Conservation (phyloP, 2,888 invertebrate genomes). For the Eumerus sabulonum region DNA sequence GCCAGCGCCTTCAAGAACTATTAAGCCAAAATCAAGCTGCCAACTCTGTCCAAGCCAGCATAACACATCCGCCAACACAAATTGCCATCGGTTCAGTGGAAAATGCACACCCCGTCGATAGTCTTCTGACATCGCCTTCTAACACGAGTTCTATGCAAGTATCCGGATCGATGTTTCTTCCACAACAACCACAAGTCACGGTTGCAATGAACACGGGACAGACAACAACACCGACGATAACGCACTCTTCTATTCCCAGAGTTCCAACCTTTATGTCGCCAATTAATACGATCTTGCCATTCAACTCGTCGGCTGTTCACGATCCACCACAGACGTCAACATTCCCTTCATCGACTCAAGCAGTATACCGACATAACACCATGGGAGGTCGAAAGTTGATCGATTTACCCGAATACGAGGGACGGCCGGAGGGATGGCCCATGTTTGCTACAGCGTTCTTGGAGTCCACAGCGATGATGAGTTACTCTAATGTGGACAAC, state of each 20-base stretch:
- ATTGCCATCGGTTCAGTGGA: background rate
- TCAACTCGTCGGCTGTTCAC: background rate
- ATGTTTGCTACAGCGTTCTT: too few relatives aligned
- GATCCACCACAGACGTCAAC: background rate
- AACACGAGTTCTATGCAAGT: too few relatives aligned
- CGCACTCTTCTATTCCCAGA: background rate
- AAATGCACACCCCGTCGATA: too few relatives aligned
- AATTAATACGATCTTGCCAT: constrained; percentile 4
- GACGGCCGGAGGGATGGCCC: too few relatives aligned
- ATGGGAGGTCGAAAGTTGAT: background rate
- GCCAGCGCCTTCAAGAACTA: background rate
- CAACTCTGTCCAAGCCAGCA: too few relatives aligned
- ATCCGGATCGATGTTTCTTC: constrained; percentile 1
- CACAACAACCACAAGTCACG: constrained; percentile 17
- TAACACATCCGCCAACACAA: background rate
- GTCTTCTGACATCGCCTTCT: too few relatives aligned
- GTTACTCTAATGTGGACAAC: too few relatives aligned
- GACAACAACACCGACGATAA: too few relatives aligned
- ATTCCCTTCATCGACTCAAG: background rate
- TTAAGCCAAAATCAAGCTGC: too few relatives aligned
- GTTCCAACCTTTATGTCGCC: constrained; percentile 20
- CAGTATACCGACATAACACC: background rate
- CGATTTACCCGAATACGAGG: too few relatives aligned
- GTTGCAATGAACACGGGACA: too few relatives aligned
- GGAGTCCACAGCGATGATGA: too few relatives aligned